Base-by-base conservation (phyloP, 2,888 invertebrate species). In the Leucoma salicis region DNA sequence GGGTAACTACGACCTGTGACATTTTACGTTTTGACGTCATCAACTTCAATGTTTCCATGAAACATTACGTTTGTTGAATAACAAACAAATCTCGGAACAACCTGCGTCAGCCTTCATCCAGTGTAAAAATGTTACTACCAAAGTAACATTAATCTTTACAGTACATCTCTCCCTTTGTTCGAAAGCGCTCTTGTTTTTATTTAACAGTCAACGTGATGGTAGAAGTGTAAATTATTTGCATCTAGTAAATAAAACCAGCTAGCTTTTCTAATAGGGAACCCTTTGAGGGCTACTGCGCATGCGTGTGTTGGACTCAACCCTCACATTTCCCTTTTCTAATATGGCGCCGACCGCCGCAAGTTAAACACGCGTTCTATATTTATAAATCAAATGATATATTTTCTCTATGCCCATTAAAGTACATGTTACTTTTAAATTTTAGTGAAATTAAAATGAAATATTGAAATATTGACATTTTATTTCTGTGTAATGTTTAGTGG, bases 291-390 rank as follows among this genome's bases (percentile, higher is more conserved):
- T 66, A 71, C 27, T 36, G 75, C 88, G 86, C 88, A 85, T 85
- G 88, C 86, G 86, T 70, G 51, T 66, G 63, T 43, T 46, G 33
- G 55, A 66, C 54, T 13, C 74, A 70, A 71, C 83, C 84, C 85
- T 68, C 73, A 66, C 66, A 62, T 78, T 61, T 78, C 75, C 86
- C 65, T 62, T 78, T 61, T 78, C 75, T 86, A 88, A 88, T 86
- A 88, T 88, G 88, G 88, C 88, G 86, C 49, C 76, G 74, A 60
- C 70, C 85, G 86, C 85, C 87, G 82, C 72, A 71, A 78, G 73
- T 71, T 64, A 63, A 78, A 72, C 86, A 87, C 88, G 86, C 85
- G 78, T 71, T 64, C 55, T 66, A 53, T 82, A 76, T 82, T 82
- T 78, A 75, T 58, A 46, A 62, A 49, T 51, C 39, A 50, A 41